Evolutionary conservation across 2,113 vertebrate species (phyloP).

Genomic region (Paratilapia polleni): DNA sequence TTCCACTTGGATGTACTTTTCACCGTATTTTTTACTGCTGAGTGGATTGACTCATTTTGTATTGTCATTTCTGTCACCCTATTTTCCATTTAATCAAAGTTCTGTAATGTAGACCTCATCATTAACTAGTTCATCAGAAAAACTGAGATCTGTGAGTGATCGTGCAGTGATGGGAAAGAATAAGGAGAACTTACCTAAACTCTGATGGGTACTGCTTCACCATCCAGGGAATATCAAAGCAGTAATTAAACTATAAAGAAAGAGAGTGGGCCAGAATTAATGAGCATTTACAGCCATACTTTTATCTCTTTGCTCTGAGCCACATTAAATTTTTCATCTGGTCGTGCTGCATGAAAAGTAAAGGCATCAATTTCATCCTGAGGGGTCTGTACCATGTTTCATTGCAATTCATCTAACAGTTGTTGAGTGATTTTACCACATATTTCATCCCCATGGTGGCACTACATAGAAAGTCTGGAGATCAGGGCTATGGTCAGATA

Average conservation of each 20-base stretch:
- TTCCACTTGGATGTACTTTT: not conserved
- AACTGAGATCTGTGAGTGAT: not conserved
- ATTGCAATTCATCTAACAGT: not conserved
- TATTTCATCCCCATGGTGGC: not conserved
- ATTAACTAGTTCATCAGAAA: not conserved
- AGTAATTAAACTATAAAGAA: constrained; percentile 93
- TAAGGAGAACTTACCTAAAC: constrained; percentile 86
- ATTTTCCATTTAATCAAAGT: not conserved
- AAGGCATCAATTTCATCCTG: not conserved
- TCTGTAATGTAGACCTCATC: not conserved
- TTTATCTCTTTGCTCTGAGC: not conserved
- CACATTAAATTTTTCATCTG: not conserved
- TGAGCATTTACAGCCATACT: not conserved
- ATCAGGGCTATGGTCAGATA: not conserved
- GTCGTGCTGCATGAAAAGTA: not conserved
- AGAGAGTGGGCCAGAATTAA: not conserved
- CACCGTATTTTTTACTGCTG: not conserved
- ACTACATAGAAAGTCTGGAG: too few relatives aligned
- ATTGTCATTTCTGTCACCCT: too few relatives aligned
- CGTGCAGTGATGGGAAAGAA: not conserved
- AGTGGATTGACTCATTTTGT: not conserved
- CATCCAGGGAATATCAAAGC: constrained; percentile 94
- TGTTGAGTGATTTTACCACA: not conserved
- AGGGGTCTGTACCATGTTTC: not conserved
- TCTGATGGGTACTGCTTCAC: constrained; percentile 89